Conservation (phyloP, 1,140 invertebrate genomes). For the Oryctes rhinoceros region DNA sequence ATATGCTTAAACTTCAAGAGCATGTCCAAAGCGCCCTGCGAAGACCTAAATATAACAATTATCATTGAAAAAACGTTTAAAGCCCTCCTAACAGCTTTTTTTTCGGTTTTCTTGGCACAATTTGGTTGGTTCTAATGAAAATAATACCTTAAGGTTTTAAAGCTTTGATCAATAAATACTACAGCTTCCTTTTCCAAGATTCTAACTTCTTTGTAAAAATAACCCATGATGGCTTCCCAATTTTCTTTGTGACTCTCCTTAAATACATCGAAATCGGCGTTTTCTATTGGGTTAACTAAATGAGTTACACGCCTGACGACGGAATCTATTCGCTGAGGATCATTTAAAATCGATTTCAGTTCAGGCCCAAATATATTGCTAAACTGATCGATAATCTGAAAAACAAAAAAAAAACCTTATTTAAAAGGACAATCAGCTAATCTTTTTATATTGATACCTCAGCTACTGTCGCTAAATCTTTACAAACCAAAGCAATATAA, state of each 20-base stretch:
- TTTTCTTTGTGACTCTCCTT: conserved; percentile 76
- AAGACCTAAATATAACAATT: conserved; percentile 65
- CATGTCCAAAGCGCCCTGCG: conserved; percentile 81
- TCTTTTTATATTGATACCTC: conserved; percentile 62
- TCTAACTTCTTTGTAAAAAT: conserved; percentile 77
- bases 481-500: conserved; percentile 81
- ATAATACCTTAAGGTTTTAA: conserved; percentile 72
- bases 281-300: conserved; percentile 76
- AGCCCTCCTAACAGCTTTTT: neutral
- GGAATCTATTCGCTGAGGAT: conserved; percentile 84
- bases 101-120: neutral
- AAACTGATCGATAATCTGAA: conserved; percentile 80
- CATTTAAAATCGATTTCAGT: conserved; percentile 84
- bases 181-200: conserved; percentile 83
- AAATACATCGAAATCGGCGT: conserved; percentile 85
- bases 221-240: conserved; percentile 82
- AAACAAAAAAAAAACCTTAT: neutral
- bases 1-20: conserved; percentile 82
- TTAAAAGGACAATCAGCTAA: neutral
- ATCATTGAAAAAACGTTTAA: neutral
- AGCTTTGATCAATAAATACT: conserved; percentile 86
- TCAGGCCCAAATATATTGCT: conserved; percentile 89
- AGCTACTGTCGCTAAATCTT: conserved; percentile 78
- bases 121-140: neutral
- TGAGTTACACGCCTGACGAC: conserved; percentile 77